Evolutionary conservation across 2,797 vertebrate species (phyloP).

Genomic region (Leucoraja ocellata): DNA sequence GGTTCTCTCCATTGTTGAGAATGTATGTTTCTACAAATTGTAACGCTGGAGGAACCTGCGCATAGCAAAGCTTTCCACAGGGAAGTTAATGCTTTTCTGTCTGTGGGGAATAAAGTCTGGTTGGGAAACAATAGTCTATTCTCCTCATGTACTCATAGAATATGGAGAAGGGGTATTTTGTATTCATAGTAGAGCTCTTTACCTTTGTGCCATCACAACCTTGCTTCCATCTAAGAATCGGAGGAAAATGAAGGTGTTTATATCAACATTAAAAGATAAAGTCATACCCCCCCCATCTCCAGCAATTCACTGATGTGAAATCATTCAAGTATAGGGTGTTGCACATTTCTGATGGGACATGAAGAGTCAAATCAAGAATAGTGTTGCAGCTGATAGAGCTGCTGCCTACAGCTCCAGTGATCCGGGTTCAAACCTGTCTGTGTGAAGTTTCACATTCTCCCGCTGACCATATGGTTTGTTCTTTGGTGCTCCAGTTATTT

Average conservation of each 20-base stretch:
- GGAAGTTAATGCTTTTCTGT: background rate
- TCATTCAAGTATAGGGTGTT: too few species aligned
- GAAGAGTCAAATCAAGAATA: too few species aligned
- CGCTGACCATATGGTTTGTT: too few species aligned
- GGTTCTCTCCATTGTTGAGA: background rate
- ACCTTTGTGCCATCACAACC: background rate
- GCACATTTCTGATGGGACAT: too few species aligned
- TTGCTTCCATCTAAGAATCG: background rate
- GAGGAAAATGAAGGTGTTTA: background rate
- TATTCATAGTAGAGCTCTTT: background rate
- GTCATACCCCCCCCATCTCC: background rate
- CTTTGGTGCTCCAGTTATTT: too few species aligned
- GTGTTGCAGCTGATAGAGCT: too few species aligned
- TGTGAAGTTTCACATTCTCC: too few species aligned
- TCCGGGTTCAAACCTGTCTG: too few species aligned
- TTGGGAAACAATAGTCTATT: conserved; percentile 1
- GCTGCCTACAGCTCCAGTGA: too few species aligned
- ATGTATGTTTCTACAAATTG: background rate
- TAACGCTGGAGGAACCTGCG: background rate
- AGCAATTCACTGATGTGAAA: background rate
- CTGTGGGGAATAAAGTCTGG: background rate
- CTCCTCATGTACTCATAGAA: background rate
- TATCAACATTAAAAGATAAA: background rate
- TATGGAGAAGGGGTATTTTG: background rate
- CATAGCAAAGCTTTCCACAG: background rate